Conservation (phyloP, 2,113 vertebrate genomes). For the Chaetorhynchus papuensis region DNA sequence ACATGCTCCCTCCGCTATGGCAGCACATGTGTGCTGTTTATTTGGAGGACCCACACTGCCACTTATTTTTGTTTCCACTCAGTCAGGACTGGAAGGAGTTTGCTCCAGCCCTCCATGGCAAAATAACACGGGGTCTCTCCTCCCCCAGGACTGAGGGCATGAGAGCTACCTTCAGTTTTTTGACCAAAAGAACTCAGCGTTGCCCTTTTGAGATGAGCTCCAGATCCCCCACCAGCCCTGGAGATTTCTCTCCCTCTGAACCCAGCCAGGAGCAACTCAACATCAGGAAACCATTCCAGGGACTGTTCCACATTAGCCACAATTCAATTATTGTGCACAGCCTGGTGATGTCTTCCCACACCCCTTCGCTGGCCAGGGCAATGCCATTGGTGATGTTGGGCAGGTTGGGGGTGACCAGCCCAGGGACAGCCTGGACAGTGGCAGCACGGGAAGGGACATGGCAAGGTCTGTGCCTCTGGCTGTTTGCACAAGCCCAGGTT, state of each 20-base stretch:
- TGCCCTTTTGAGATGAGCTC: neutral
- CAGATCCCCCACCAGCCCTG: neutral
- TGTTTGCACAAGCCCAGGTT: neutral
- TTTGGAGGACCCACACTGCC: neutral
- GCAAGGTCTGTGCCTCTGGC: neutral
- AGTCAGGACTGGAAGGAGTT: neutral
- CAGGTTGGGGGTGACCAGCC: neutral
- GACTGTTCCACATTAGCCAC: neutral
- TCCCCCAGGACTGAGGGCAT: neutral
- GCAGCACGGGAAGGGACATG: neutral
- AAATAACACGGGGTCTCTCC: neutral
- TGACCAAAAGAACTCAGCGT: neutral
- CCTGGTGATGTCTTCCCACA: neutral
- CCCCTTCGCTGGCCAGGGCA: accelerated
- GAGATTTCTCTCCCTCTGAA: slow-evolving; percentile 1
- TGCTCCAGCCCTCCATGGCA: neutral
- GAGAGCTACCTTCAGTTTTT: neutral
- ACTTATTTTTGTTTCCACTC: neutral
- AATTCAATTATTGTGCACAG: neutral
- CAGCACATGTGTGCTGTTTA: neutral
- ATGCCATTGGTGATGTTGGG: accelerated
- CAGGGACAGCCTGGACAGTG: neutral
- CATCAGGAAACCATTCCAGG: slow-evolving; percentile 21
- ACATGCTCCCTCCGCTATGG: neutral
- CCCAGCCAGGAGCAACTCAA: neutral